Evolutionary conservation across 2,888 invertebrate genomes (phyloP), one percentile per base, ranked within the genome.

Genomic region (Congeria kusceri): DNA sequence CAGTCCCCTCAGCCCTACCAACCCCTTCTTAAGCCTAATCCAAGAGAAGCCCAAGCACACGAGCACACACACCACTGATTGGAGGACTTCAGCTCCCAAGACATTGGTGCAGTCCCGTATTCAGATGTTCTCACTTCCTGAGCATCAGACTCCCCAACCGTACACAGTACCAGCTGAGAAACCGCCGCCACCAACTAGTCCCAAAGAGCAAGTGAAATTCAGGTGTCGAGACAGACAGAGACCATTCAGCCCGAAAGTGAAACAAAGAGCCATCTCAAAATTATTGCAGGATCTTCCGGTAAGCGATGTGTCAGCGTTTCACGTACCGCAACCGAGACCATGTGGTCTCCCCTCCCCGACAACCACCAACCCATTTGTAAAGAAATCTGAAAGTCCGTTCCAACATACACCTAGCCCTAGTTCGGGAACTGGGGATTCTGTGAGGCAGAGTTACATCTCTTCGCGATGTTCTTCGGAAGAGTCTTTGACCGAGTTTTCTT

Each of bases 401-500:
- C 32, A 29, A 13, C 25, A 61, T 15, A 53, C 59, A 7, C 57
- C 47, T 15, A 67, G 69, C 9, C 74, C 69, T 11, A 20, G 25
- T 5, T 67, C 29, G 47, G 32, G 5, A 11, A 47, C 28, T 15
- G 39, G 65, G 4, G 67, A 74, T 44, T 49, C 47, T 7, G 73
- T 74, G 29, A 78, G 72, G 56, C 88, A 92, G 87, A 87, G 88
- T 77, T 93, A 91, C 86, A 91, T 91, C 29, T 87, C 90, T 28
- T 87, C 90, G 57, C 89, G 91, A 25, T 90, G 90, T 28, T 94
- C 89, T 80, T 94, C 92, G 56, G 92, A 90, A 3, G 94, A 94
- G 70, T 94, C 94, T 0, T 83, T 94, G 47, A 95, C 90, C 95
- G 96, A 28, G 95, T 96, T 63, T 49, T 90, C 92, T 3, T 92